Base-by-base conservation (phyloP, 2,113 vertebrate genomes). In the Scomber japonicus region DNA sequence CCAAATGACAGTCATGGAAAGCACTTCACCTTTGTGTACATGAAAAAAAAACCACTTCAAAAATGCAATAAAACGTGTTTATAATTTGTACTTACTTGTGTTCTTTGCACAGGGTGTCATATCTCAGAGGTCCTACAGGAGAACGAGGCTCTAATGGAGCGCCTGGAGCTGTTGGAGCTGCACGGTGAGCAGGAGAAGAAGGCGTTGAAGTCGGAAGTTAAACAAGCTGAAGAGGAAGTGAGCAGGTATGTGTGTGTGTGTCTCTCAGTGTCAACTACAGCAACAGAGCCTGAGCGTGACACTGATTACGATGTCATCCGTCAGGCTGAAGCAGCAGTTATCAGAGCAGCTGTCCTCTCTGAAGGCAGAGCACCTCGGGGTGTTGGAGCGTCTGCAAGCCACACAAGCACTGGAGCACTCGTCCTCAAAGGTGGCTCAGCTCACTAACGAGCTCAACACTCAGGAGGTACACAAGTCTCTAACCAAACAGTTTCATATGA, bases 391-490 rank as follows among this genome's bases (percentile, higher is more conserved):
- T 12, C 92, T 97, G 65, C 86, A 95, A 48, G 95, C 95, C 62
- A 78, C 93, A 72, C 93, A 97, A 10, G 96, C 97, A 44, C 72
- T 96, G 51, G 95, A 98, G 46, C 95, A 97, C 90, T 97, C 97
- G 8, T 82, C 95, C 71, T 98, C 97, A 60, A 96, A 94, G 93
- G 92, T 96, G 48, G 95, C 97, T 40, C 94, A 97, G 69, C 92
- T 98, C 50, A 93, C 91, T 86, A 96, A 94, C 83, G 94, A 95
- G 92, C 78, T 97, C 75, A 93, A 93, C 85, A 74, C 95, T 56
- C 97, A 97, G 81, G 96, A 99, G 95, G 98, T 98, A 17, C 1
- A 9, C n/a, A 55, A 21, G 19, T 3, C 40, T 30, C 14, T 14
- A 19, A 35, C 30, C 40, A 0, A 40, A 31, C 16, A 49, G 9